phyloP scores from a whole-genome alignment of 1,140 invertebrate species.

The Apis mellifera region DNA sequence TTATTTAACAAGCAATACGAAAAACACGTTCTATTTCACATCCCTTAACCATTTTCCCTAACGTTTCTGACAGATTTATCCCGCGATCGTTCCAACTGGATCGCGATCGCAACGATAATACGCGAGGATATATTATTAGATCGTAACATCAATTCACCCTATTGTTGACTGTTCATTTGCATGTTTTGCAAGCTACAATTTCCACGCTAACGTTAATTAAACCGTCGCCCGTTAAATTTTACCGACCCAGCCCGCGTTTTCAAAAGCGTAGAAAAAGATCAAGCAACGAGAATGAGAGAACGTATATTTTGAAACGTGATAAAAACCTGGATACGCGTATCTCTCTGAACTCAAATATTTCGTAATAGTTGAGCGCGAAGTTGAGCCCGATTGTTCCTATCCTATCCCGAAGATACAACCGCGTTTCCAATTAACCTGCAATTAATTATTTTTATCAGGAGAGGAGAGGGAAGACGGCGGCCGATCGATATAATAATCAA shows the following conservation, averaged over 20 bases:
- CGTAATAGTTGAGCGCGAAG: not conserved
- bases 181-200: constrained; percentile 16
- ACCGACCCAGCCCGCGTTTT: not conserved
- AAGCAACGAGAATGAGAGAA: not conserved
- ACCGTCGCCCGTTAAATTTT: constrained; percentile 1
- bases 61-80: not conserved
- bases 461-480: too few relatives aligned
- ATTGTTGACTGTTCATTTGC: constrained; percentile 18
- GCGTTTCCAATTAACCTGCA: not conserved
- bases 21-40: too few relatives aligned
- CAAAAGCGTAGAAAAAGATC: too few relatives aligned
- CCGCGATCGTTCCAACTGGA: not conserved
- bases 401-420: not conserved
- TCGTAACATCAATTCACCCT: constrained; percentile 13
- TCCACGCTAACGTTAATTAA: constrained; percentile 31
- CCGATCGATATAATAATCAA: constrained; percentile 8
- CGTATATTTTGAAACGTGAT: not conserved
- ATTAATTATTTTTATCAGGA: constrained; percentile 7
- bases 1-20: too few relatives aligned
- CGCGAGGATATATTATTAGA: not conserved
- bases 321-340: not conserved
- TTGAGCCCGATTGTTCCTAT: too few relatives aligned
- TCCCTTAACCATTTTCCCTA: not conserved
- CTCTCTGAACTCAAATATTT: not conserved
- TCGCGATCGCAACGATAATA: not conserved